phyloP scores from a whole-genome alignment of 2,113 vertebrate species.

The Neogale vison region DNA sequence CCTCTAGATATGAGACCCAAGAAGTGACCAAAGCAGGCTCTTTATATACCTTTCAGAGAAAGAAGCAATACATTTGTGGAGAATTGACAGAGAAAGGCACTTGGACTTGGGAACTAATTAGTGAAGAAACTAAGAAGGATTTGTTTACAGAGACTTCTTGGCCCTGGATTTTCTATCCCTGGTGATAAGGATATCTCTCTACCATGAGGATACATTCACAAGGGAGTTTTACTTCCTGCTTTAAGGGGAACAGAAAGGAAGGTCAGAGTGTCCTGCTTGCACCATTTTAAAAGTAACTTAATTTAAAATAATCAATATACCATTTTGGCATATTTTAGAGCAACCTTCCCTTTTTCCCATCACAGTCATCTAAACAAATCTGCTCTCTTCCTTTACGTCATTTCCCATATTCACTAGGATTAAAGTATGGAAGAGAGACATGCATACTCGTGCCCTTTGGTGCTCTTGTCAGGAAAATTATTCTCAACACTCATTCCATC shows the following conservation, averaged over 20 bases:
- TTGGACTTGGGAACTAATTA: not conserved
- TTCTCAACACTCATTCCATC: not conserved
- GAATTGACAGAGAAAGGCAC: not conserved
- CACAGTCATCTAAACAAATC: not conserved
- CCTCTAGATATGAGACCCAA: not conserved
- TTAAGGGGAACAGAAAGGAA: not conserved
- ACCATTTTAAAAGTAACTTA: not conserved
- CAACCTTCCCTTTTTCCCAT: not conserved
- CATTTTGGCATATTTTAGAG: not conserved
- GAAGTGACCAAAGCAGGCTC: not conserved
- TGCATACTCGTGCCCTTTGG: not conserved
- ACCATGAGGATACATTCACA: not conserved
- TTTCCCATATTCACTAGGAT: not conserved
- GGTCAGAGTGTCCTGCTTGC: not conserved
- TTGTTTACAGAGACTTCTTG: not conserved
- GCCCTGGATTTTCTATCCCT: not conserved
- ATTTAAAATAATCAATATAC: not conserved
- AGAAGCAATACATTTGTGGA: not conserved
- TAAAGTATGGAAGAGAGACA: not conserved
- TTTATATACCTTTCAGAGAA: not conserved
- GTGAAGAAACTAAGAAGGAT: not conserved
- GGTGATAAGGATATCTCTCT: not conserved
- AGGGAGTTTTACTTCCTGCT: not conserved
- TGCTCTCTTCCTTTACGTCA: not conserved
- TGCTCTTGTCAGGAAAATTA: not conserved